Evolutionary conservation across 2,797 vertebrate genomes (phyloP).

Genomic region (Hoplostethus atlanticus): DNA sequence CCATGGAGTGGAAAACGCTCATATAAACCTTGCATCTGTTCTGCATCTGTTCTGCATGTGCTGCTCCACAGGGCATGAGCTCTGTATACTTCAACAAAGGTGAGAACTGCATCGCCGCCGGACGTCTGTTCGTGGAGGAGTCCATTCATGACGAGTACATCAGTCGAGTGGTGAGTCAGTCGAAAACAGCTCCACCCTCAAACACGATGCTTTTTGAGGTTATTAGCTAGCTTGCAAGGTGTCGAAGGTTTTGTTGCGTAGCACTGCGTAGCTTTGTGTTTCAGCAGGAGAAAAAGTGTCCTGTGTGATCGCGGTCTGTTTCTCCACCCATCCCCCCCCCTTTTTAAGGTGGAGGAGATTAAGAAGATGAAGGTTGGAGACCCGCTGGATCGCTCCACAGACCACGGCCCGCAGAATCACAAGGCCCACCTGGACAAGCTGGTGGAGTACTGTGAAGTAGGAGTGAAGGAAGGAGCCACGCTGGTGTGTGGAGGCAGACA

Average conservation of each 20-base stretch:
- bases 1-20: neutral
- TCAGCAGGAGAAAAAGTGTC: neutral
- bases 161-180: constrained; percentile 89
- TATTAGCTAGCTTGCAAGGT: no score
- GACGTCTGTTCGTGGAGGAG: constrained; percentile 96
- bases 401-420: constrained; percentile 97
- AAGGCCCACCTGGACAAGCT: constrained; percentile 96
- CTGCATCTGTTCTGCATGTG: neutral
- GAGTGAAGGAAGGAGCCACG: constrained; percentile 94
- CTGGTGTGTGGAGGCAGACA: constrained; percentile 91
- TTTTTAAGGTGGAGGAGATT: constrained; percentile 92
- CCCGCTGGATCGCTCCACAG: constrained; percentile 94
- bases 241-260: no score
- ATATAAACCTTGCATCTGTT: neutral
- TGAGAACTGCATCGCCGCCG: constrained; percentile 98
- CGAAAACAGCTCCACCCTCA: neutral
- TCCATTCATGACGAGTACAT: constrained; percentile 95
- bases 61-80: constrained; percentile 91
- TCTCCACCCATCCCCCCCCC: neutral
- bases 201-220: no score
- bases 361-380: constrained; percentile 98
- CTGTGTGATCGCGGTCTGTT: neutral
- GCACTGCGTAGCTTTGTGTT: no score
- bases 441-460: constrained; percentile 93
- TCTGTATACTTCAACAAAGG: constrained; percentile 98